These are phyloP conservation scores for Clytia hemisphaerica DNA, from an alignment of 30 jellyfish, hydroid and myxozoan genomes.

Conservation along the genomic window DNA sequence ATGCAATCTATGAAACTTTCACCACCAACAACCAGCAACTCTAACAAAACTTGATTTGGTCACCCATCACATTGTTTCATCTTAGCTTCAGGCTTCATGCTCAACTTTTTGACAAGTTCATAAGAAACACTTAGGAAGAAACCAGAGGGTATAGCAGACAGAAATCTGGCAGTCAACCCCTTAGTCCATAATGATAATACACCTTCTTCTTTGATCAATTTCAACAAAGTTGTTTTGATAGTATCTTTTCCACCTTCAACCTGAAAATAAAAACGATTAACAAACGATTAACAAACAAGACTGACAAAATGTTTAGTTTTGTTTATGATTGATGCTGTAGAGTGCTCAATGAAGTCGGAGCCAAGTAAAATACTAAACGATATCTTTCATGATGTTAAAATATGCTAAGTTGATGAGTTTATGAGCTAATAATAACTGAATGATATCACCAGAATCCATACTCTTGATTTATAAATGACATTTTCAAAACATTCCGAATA, in stretches of 20 bases:
- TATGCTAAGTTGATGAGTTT: neutral
- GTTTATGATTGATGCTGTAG: neutral
- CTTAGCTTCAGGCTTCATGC: too few species aligned
- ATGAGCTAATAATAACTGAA: neutral
- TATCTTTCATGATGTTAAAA: neutral
- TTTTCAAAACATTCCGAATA: neutral
- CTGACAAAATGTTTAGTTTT: neutral
- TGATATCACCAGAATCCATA: neutral
- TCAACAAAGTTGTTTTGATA: conserved; percentile 21
- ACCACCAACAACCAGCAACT: too few species aligned
- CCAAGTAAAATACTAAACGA: neutral
- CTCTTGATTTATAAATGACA: too few species aligned
- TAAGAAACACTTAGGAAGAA: conserved; percentile 52
- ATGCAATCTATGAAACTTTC: too few species aligned
- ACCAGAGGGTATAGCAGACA: conserved; percentile 81
- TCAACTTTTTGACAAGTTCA: conserved; percentile 71
- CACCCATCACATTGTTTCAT: too few species aligned
- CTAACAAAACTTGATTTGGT: too few species aligned
- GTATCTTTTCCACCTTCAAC: conserved; percentile 78
- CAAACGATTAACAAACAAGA: neutral
- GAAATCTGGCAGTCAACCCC: conserved; percentile 80
- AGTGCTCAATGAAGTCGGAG: too few species aligned
- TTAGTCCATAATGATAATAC: conserved; percentile 55
- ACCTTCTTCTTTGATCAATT: conserved; percentile 71
- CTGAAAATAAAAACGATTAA: conserved; percentile 12